Base-by-base conservation (phyloP, 2,113 vertebrate genomes). In the Erythrocercus mccallii region DNA sequence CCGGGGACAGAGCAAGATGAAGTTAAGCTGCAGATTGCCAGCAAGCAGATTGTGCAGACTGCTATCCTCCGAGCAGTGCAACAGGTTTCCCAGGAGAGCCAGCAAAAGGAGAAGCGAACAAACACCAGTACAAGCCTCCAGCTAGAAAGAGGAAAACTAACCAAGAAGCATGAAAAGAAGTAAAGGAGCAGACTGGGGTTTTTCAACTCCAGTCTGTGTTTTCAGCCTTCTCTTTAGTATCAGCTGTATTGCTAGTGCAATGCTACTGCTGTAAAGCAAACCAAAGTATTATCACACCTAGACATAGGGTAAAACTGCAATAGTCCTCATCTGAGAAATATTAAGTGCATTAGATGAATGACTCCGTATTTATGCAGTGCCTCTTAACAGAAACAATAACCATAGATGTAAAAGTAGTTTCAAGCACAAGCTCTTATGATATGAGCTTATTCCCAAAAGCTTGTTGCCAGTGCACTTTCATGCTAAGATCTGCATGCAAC, bases 1-100 rank as follows among this genome's bases (percentile, higher is more conserved):
- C 86, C 97, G 45, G 97, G 94, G 66, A 83, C 74, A 2, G 97
- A 98, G 78, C 97, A 97, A 3, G 98, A 98, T 27, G 98, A 98
- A 94, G 97, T 95, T 23, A 98, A 92, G 83, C 93, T 98, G 72
- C 97, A 98, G 96, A 97, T 96, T 5, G 97, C 97, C 95, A 98
- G 98, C 96, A 98, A 97, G 85, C 97, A 98, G 96, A 98, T 98
- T 13, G 98, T 98, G 72, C 98, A 98, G 91, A 97, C 96, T 3
- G 98, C 95, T n/a, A 98, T 98, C 90, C 97, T 97, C 19, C 97
- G 95, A 61, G 98, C 98, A 3, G 94, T 98, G 57, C 98, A 95
- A 56, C 98, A 98, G 47, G 97, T 98, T 45, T 98, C 98, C 76
- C 98, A 90, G 88, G 98, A 98, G 87, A 97, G 87, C 35, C 95